Conservation (phyloP, 2,797 vertebrate genomes). For the Sebastiscus albofasciatus region DNA sequence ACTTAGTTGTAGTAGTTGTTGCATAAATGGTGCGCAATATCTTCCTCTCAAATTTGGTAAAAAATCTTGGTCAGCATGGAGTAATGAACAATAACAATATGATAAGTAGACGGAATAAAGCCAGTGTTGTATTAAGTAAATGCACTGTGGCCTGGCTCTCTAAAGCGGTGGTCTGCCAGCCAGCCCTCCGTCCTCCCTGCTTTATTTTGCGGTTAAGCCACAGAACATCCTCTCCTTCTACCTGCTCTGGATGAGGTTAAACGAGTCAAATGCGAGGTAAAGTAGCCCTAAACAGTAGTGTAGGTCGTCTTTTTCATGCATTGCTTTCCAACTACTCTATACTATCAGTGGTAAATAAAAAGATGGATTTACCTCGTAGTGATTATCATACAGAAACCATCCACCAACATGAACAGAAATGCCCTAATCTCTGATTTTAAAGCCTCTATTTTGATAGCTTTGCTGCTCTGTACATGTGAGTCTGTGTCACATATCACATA, state of each 20-base stretch:
- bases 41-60: background rate
- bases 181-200: slow-evolving; percentile 39
- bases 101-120: slow-evolving; percentile 5
- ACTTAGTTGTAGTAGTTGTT: background rate
- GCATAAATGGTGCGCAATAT: background rate
- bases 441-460: background rate
- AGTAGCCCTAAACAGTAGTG: background rate
- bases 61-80: background rate
- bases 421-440: background rate
- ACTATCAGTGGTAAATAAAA: background rate
- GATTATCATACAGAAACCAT: background rate
- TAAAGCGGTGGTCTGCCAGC: slow-evolving; percentile 34
- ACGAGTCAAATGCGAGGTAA: slow-evolving; percentile 18
- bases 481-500: background rate
- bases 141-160: slow-evolving; percentile 16
- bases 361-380: background rate
- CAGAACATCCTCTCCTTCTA: slow-evolving; percentile 28
- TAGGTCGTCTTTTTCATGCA: background rate
- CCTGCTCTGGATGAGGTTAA: slow-evolving; percentile 43
- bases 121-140: slow-evolving; percentile 40
- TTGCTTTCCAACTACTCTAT: background rate
- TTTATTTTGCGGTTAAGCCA: slow-evolving; percentile 45
- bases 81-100: background rate
- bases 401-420: background rate
- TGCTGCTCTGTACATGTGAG: background rate